Evolutionary conservation across 1,140 invertebrate species (phyloP).

Genomic region (Neoseiulus cucumeris): DNA sequence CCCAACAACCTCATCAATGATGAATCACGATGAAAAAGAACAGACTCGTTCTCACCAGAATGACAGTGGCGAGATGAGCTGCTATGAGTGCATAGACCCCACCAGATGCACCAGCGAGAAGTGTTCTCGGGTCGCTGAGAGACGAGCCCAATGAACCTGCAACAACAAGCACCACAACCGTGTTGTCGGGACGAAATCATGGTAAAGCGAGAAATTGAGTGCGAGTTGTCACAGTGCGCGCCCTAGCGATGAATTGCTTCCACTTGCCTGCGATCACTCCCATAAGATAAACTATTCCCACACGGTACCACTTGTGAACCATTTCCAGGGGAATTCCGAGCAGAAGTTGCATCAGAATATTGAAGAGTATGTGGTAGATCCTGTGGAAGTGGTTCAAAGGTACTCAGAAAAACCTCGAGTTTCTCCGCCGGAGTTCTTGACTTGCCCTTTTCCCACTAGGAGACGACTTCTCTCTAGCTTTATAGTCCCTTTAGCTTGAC

Average conservation of each 20-base stretch:
- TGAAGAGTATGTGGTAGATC: conserved; percentile 64
- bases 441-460: too few relatives aligned
- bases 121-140: conserved; percentile 61
- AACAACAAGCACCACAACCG: conserved; percentile 20
- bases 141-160: conserved; percentile 50
- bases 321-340: conserved; percentile 81
- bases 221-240: too few relatives aligned
- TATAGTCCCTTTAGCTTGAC: too few relatives aligned
- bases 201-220: too few relatives aligned
- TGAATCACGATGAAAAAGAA: not conserved
- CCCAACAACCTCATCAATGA: not conserved
- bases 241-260: too few relatives aligned
- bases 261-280: conserved; percentile 51
- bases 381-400: conserved; percentile 25
- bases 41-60: conserved; percentile 43
- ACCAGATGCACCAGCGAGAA: conserved; percentile 77
- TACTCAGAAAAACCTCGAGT: conserved; percentile 12
- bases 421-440: too few relatives aligned
- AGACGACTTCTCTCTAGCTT: too few relatives aligned
- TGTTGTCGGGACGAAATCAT: too few relatives aligned
- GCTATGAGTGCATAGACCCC: conserved; percentile 88
- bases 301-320: conserved; percentile 83
- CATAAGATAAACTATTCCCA: conserved; percentile 48
- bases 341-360: conserved; percentile 72
- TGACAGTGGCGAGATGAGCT: conserved; percentile 79